Conservation (phyloP, 2,888 invertebrate species). For the Allophyes oxyacanthae region DNA sequence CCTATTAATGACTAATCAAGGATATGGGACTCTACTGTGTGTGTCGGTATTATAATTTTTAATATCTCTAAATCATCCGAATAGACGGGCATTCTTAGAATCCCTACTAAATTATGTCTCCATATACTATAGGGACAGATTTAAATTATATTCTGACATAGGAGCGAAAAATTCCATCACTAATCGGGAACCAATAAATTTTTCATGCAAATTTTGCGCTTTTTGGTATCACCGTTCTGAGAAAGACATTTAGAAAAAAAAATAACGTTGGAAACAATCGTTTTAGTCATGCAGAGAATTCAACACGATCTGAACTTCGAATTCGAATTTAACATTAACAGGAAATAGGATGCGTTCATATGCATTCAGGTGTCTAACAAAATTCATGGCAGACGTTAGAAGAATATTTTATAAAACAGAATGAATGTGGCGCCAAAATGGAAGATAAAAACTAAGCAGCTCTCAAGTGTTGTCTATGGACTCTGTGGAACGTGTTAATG, state of each 20-base stretch:
- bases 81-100: slow-evolving; percentile 75
- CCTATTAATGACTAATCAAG: slow-evolving; percentile 81
- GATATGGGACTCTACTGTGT: slow-evolving; percentile 68
- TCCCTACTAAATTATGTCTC: slow-evolving; percentile 77
- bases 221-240: slow-evolving; percentile 67
- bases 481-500: slow-evolving; percentile 60
- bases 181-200: slow-evolving; percentile 76
- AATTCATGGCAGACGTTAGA: slow-evolving; percentile 71
- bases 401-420: slow-evolving; percentile 70
- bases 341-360: slow-evolving; percentile 79
- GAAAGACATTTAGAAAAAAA: slow-evolving; percentile 68
- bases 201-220: slow-evolving; percentile 80
- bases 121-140: slow-evolving; percentile 71
- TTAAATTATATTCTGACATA: slow-evolving; percentile 83
- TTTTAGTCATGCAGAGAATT: slow-evolving; percentile 74
- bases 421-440: slow-evolving; percentile 64
- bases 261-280: slow-evolving; percentile 68
- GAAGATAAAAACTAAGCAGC: slow-evolving; percentile 61
- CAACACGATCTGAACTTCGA: slow-evolving; percentile 54
- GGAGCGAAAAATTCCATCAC: slow-evolving; percentile 75
- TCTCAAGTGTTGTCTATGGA: slow-evolving; percentile 44
- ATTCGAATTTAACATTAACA: slow-evolving; percentile 70
- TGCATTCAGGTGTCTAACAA: slow-evolving; percentile 79
- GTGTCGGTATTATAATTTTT: slow-evolving; percentile 68
- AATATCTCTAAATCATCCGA: slow-evolving; percentile 79